Conservation (phyloP, 2,113 vertebrate genomes). For the Plestiodon gilberti region DNA sequence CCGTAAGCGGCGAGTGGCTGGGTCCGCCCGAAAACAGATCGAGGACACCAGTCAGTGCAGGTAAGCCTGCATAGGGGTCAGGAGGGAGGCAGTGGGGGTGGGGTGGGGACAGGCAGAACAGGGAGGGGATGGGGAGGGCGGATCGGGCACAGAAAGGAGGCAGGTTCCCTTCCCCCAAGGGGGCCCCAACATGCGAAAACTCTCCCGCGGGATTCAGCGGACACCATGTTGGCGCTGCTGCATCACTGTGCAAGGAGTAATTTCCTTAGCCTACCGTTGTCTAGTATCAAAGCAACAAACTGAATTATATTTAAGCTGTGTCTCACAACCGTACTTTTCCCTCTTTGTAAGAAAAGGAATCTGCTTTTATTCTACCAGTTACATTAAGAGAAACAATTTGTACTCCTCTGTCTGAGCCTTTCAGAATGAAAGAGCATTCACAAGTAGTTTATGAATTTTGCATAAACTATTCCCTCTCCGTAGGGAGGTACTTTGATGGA, state of each 20-base stretch:
- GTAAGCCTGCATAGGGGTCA: too few species aligned
- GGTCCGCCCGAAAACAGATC: too few species aligned
- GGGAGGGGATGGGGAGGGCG: too few species aligned
- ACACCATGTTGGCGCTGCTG: too few species aligned
- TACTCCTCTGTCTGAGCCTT: background rate
- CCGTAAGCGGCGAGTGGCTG: too few species aligned
- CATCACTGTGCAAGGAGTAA: background rate
- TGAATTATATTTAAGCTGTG: background rate
- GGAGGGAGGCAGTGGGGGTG: too few species aligned
- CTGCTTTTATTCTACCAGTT: constrained; percentile 36
- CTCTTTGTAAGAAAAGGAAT: background rate
- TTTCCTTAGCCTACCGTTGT: background rate
- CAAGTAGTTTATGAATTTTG: constrained; percentile 55
- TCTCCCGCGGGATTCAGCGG: too few species aligned
- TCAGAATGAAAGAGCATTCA: background rate
- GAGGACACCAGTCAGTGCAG: too few species aligned
- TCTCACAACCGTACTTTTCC: rapidly evolving
- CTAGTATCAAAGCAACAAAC: background rate
- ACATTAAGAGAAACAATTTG: background rate
- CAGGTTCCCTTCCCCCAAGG: too few species aligned
- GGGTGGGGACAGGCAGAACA: too few species aligned
- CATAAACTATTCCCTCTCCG: constrained; percentile 27
- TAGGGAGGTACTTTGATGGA: background rate
- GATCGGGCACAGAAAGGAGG: too few species aligned
- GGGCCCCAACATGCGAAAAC: too few species aligned